Base-by-base conservation (phyloP, 2,888 invertebrate species). In the Agrochola circellaris region DNA sequence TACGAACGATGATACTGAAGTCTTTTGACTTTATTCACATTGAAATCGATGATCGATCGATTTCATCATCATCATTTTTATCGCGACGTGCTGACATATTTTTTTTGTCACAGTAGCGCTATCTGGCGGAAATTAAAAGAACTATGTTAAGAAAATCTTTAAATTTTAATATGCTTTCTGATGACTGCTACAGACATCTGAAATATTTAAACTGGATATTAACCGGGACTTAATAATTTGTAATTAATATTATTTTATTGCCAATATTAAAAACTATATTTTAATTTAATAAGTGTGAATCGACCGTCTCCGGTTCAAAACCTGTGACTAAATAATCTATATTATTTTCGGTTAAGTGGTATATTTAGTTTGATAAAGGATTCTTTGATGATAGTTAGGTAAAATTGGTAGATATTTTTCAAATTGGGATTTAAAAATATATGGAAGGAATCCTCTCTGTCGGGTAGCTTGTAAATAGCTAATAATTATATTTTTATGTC, bases 401-500 rank as follows among this genome's bases (percentile, higher is more conserved):
- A 62, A 72, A 70, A 69, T 65, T 73, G 73, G 58, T 73, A 56
- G 48, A 42, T 70, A 68, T 34, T 51, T 61, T 65, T 61, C 2
- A 60, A 74, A 42, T 73, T 70, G 48, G 60, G 42, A n/a, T n/a
- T 42, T 72, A 54, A 64, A 13, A 42, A 34, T 17, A 69, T 77
- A 74, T 73, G 83, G 83, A 85, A 80, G 82, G 78, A 76, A 77
- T 76, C 77, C 82, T 85, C 82, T 87, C 75, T 81, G 61, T 82
- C 90, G 92, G 93, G 92, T 92, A 91, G 89, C 85, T 26, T 93
- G 92, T 93, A 93, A 45, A 92, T 92, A 93, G 87, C 80, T 81
- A 81, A 68, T 79, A 80, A 76, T 74, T 81, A 70, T 69, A 86
- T 69, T 68, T 71, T 64, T 62, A 68, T 64, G 66, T 77, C 68